phyloP scores from a whole-genome alignment of 2,888 invertebrate species.

The Pandemis heparana region DNA sequence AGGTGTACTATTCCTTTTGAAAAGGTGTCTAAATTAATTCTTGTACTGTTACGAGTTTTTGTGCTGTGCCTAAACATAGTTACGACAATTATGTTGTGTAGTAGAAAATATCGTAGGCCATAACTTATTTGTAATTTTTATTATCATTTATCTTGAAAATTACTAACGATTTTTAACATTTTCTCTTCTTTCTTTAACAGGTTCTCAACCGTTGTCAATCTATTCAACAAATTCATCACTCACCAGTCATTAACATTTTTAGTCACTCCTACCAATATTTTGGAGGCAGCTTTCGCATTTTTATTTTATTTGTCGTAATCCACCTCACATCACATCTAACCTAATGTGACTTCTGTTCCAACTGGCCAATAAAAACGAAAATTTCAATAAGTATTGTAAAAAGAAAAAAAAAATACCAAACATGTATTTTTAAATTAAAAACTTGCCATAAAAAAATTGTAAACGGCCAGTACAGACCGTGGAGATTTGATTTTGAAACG shows the following conservation, averaged over 20 bases:
- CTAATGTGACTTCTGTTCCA: too few species aligned
- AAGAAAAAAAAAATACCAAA: too few species aligned
- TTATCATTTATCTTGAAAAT: neutral
- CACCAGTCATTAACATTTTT: neutral
- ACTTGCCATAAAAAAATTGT: too few species aligned
- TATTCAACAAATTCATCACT: neutral
- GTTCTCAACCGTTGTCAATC: neutral
- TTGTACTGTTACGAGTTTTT: constrained; percentile 27
- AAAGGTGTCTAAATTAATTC: constrained; percentile 62
- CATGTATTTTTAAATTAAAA: too few species aligned
- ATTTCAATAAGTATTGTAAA: too few species aligned
- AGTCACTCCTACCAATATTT: neutral
- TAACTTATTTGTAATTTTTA: neutral
- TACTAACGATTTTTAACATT: neutral
- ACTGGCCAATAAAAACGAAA: too few species aligned
- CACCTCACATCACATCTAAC: too few species aligned
- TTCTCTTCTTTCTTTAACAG: neutral
- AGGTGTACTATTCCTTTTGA: constrained; percentile 72
- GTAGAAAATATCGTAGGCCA: neutral
- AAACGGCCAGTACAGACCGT: too few species aligned
- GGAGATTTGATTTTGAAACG: too few species aligned
- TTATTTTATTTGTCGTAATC: neutral
- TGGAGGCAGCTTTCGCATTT: neutral
- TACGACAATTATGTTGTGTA: neutral
- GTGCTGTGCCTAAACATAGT: constrained; percentile 1